phyloP scores from a whole-genome alignment of 2,888 invertebrate species.

The Archips crataeganus region DNA sequence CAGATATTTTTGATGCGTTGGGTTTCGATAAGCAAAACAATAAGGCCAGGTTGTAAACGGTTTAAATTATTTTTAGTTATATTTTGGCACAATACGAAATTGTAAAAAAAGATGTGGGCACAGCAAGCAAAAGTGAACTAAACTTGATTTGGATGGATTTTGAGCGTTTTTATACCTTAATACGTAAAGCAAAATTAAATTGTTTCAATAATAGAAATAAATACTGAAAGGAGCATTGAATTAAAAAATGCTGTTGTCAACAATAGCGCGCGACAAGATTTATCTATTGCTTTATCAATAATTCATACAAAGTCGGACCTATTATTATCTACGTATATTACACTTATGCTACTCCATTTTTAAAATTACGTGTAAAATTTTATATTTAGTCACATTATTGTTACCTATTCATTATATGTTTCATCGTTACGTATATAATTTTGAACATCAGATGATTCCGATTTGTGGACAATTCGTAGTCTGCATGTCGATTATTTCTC shows the following conservation, averaged over 20 bases:
- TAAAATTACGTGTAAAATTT: constrained; percentile 83
- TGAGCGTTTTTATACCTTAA: constrained; percentile 18
- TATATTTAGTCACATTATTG: constrained; percentile 85
- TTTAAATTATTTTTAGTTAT: constrained; percentile 59
- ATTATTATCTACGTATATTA: constrained; percentile 79
- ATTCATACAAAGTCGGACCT: constrained; percentile 82
- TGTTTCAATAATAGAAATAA: neutral
- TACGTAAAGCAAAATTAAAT: neutral
- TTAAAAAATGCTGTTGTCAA: constrained; percentile 22
- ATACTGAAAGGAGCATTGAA: constrained; percentile 24
- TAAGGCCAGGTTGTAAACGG: constrained; percentile 20
- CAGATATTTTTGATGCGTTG: constrained; percentile 40
- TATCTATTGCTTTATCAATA: constrained; percentile 67
- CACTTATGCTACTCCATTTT: constrained; percentile 82
- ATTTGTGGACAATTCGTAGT: constrained; percentile 65
- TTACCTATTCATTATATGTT: constrained; percentile 80
- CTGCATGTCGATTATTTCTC: constrained; percentile 57
- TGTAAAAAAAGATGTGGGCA: constrained; percentile 58
- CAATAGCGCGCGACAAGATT: constrained; percentile 60
- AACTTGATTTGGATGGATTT: constrained; percentile 8
- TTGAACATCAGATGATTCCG: constrained; percentile 83
- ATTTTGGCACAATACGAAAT: constrained; percentile 82
- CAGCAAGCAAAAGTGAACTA: constrained; percentile 27
- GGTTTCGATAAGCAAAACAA: constrained; percentile 45
- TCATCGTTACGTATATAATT: constrained; percentile 86